phyloP scores from a whole-genome alignment of 1,140 invertebrate species.

The Scaptomyza pallida region DNA sequence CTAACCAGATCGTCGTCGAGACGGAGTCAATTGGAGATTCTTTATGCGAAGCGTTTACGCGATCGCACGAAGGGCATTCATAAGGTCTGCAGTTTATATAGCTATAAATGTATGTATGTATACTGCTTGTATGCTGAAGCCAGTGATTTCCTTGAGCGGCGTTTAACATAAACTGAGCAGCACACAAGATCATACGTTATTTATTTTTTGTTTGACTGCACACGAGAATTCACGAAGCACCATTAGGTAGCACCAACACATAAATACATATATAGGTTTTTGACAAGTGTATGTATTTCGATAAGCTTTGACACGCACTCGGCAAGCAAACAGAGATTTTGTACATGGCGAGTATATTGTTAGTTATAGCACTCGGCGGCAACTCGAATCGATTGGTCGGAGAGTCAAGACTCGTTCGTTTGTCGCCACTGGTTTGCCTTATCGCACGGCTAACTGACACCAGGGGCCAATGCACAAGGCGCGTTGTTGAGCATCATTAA shows the following conservation, averaged over 20 bases:
- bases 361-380: conserved; percentile 7
- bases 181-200: conserved; percentile 22
- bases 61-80: conserved; percentile 46
- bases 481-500: conserved; percentile 49
- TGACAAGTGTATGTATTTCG: conserved; percentile 2
- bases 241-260: conserved; percentile 22
- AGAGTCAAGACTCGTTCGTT: conserved; percentile 35
- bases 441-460: conserved; percentile 50
- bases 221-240: conserved; percentile 65
- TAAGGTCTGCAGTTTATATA: conserved; percentile 74
- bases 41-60: conserved; percentile 68
- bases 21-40: conserved; percentile 70
- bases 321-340: conserved; percentile 4
- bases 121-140: conserved; percentile 28
- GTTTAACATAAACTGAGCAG: conserved; percentile 60
- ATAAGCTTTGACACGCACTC: conserved; percentile 41
- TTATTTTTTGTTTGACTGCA: conserved; percentile 44
- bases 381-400: conserved; percentile 28
- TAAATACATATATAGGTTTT: neutral
- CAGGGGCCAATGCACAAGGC: conserved; percentile 64
- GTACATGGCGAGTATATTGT: neutral
- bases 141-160: conserved; percentile 65
- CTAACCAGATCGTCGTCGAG: conserved; percentile 29
- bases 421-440: conserved; percentile 69
- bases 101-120: conserved; percentile 22